phyloP scores from a whole-genome alignment of 2,888 invertebrate species.

The Heterodera filipjevi region DNA sequence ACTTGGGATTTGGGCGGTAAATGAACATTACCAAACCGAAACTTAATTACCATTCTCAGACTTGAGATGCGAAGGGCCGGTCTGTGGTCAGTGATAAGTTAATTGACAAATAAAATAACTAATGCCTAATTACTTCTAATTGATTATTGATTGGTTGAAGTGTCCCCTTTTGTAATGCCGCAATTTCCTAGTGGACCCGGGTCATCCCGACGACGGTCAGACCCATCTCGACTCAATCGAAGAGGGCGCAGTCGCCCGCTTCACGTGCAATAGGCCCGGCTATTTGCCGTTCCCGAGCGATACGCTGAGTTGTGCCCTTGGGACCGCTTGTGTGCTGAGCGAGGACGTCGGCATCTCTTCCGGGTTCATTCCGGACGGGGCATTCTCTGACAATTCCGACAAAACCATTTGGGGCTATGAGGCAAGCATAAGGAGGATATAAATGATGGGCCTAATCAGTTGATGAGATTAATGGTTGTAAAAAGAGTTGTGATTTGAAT shows the following conservation, averaged over 20 bases:
- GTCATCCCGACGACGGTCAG: constrained; percentile 86
- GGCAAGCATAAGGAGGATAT: too few species aligned
- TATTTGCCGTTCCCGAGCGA: constrained; percentile 58
- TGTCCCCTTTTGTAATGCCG: constrained; percentile 68
- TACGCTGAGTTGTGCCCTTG: constrained; percentile 66
- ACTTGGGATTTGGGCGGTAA: constrained; percentile 91
- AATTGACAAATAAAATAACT: not conserved
- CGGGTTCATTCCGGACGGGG: constrained; percentile 88
- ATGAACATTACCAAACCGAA: not conserved
- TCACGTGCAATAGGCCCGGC: constrained; percentile 86
- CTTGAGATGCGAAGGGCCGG: constrained; percentile 80
- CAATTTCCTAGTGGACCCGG: constrained; percentile 95
- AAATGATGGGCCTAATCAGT: too few species aligned
- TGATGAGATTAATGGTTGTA: too few species aligned
- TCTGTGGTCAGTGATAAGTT: not conserved
- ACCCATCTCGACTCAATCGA: constrained; percentile 77
- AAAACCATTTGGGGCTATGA: constrained; percentile 71
- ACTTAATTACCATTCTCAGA: constrained; percentile 65
- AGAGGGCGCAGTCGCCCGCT: constrained; percentile 83
- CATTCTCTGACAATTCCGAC: constrained; percentile 74
- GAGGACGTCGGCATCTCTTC: constrained; percentile 87
- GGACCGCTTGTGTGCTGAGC: constrained; percentile 90
- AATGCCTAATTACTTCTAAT: too few species aligned
- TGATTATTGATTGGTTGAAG: too few species aligned
- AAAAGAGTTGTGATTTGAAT: too few species aligned